Conservation (phyloP, 2,888 invertebrate species). For the Conus canariensis region DNA sequence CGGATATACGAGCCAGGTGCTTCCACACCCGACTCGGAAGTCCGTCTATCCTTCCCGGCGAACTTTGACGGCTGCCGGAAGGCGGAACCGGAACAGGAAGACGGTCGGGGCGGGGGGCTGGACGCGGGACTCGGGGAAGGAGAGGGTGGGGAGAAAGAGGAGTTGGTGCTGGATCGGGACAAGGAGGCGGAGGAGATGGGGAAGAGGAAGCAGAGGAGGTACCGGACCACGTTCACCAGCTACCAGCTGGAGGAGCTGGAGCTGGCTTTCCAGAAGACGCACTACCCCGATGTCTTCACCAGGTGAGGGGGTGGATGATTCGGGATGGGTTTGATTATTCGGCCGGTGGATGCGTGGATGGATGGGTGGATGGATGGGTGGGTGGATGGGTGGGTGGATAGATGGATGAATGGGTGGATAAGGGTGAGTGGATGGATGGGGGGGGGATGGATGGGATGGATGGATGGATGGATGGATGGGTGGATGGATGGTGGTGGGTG, state of each 20-base stretch:
- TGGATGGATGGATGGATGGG: too few species aligned
- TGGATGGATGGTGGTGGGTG: too few species aligned
- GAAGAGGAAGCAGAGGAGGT: slow-evolving; percentile 76
- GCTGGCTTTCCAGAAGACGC: slow-evolving; percentile 77
- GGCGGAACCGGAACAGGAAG: slow-evolving; percentile 13
- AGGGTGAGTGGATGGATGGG: too few species aligned
- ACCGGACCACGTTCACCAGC: slow-evolving; percentile 76
- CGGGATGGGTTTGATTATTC: too few species aligned
- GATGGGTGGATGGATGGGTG: too few species aligned
- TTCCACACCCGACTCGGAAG: slow-evolving; percentile 1
- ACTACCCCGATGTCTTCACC: slow-evolving; percentile 78
- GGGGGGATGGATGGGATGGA: too few species aligned
- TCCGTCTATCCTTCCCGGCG: too few species aligned
- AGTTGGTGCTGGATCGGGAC: slow-evolving; percentile 47
- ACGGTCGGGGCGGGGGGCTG: neutral
- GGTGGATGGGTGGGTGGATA: too few species aligned
- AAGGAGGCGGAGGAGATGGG: slow-evolving; percentile 67
- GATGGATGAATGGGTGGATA: too few species aligned
- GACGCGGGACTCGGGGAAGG: slow-evolving; percentile 9
- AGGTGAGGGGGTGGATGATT: slow-evolving; percentile 60
- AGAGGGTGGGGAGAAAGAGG: slow-evolving; percentile 39
- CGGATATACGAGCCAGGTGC: neutral
- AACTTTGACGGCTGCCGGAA: neutral
- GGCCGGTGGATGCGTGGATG: neutral
- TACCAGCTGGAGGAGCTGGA: slow-evolving; percentile 77